These are phyloP conservation scores for Cheilosia variabilis DNA, from an alignment of 2,888 invertebrate genomes.

Conservation along the genomic window DNA sequence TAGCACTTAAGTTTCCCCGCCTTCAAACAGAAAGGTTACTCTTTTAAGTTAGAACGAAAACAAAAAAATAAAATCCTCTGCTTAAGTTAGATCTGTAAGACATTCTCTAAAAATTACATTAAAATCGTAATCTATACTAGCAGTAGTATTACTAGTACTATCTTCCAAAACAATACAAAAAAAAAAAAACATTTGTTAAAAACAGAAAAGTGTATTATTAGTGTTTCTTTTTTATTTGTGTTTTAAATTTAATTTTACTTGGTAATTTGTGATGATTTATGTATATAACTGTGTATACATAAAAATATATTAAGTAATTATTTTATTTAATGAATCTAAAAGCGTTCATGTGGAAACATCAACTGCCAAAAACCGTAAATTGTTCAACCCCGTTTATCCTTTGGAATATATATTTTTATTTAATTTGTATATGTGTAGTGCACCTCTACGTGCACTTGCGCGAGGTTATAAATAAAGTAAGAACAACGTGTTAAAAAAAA, in stretches of 20 bases:
- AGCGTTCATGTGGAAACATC: conserved; percentile 72
- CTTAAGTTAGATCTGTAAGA: conserved; percentile 78
- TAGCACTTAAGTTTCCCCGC: conserved; percentile 76
- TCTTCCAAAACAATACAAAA: neutral
- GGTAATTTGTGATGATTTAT: conserved; percentile 66
- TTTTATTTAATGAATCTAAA: conserved; percentile 55
- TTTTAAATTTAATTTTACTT: conserved; percentile 56
- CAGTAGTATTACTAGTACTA: conserved; percentile 8
- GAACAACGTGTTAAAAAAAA: conserved; percentile 36
- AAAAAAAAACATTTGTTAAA: conserved; percentile 36
- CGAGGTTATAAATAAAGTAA: conserved; percentile 8
- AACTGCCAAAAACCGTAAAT: conserved; percentile 76
- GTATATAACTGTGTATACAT: conserved; percentile 31
- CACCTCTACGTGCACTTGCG: conserved; percentile 18
- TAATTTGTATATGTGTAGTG: conserved; percentile 36
- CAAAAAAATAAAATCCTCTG: conserved; percentile 76
- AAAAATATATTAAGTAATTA: conserved; percentile 51
- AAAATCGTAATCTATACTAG: conserved; percentile 34
- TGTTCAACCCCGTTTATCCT: conserved; percentile 61
- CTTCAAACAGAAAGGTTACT: conserved; percentile 52
- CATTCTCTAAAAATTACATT: conserved; percentile 67
- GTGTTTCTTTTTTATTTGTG: conserved; percentile 15
- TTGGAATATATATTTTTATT: conserved; percentile 36
- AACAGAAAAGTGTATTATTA: conserved; percentile 44
- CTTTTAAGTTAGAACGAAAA: conserved; percentile 47